Conservation (phyloP, 2,888 invertebrate species). For the Notodonta dromedarius region DNA sequence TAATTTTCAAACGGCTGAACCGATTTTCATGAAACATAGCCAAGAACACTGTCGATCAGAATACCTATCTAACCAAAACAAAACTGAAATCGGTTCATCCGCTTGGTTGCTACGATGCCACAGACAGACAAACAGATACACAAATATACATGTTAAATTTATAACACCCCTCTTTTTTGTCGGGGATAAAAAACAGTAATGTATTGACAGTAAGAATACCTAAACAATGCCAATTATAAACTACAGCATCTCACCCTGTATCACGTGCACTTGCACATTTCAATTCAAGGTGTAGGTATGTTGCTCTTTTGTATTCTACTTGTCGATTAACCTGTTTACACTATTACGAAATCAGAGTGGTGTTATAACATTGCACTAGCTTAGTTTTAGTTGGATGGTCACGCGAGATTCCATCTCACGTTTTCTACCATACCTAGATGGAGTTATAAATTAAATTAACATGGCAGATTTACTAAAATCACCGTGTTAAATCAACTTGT, state of each 20-base stretch:
- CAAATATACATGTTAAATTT: too few relatives aligned
- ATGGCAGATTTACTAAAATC: background rate
- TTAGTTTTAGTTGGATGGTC: background rate
- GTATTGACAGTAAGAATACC: background rate
- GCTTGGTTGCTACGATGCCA: too few relatives aligned
- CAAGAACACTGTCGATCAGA: too few relatives aligned
- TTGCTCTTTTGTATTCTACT: slow-evolving; percentile 36
- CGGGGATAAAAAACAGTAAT: too few relatives aligned
- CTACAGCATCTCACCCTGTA: slow-evolving; percentile 3
- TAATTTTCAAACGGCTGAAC: too few relatives aligned
- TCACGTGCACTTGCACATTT: slow-evolving; percentile 12
- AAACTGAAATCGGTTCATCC: too few relatives aligned
- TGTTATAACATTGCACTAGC: slow-evolving; percentile 10
- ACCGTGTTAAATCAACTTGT: background rate
- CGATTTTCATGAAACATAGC: too few relatives aligned
- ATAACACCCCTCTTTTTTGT: too few relatives aligned
- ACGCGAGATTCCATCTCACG: background rate
- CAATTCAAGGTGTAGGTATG: slow-evolving; percentile 26
- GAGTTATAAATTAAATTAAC: too few relatives aligned
- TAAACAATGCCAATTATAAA: slow-evolving; percentile 7
- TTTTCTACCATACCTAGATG: too few relatives aligned
- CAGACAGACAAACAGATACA: too few relatives aligned
- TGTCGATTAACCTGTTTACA: slow-evolving; percentile 33
- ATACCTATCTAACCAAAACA: too few relatives aligned
- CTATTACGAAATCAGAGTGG: slow-evolving; percentile 29